Base-by-base conservation (phyloP, 2,113 vertebrate genomes). In the Hippocampus abdominalis region DNA sequence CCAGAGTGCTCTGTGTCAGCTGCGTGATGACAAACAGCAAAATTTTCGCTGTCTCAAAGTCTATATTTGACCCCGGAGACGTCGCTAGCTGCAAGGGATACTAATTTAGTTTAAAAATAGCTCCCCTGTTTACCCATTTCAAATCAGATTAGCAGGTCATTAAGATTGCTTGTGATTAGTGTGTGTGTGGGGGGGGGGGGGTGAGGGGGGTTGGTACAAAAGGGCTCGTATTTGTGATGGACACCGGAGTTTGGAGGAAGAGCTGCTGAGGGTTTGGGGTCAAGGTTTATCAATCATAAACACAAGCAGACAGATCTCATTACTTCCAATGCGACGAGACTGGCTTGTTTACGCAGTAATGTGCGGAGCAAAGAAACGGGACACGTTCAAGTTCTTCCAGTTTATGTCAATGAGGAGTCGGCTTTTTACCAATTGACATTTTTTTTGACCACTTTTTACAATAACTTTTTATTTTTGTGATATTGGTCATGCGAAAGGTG, bases 281-380 rank as follows among this genome's bases (percentile, higher is more conserved):
- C 83, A 89, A 83, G 80, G 87, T 91, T 89, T 91, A 91, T 93
- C 90, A 91, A 85, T 88, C 79, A 78, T 87, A 87, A 87, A 90
- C 89, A 90, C 29, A 70, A 87, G 86, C 72, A 8, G 39, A 64
- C 87, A 79, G 80, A 86, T 89, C 84, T 70, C 69, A 68, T 88
- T 85, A 77, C 68, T 2, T 76, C 29, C 32, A 36, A 77, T 39
- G 32, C 32, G 32, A 36, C 62, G 66, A 81, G 88, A 86, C 88
- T 83, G 75, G 78, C 40, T 69, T 90, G 87, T 91, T 90, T 90
- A 85, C 88, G 83, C 82, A 85, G 81, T 78, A 78, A 85, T 86
- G 89, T 87, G 88, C 91, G 89, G 80, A 83, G 79, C 79, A 78
- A 78, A 84, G 77, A 81, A 66, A 42, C 62, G 54, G 39, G 71